Base-by-base conservation (phyloP, 2,797 vertebrate genomes). In the Xenopus petersii region DNA sequence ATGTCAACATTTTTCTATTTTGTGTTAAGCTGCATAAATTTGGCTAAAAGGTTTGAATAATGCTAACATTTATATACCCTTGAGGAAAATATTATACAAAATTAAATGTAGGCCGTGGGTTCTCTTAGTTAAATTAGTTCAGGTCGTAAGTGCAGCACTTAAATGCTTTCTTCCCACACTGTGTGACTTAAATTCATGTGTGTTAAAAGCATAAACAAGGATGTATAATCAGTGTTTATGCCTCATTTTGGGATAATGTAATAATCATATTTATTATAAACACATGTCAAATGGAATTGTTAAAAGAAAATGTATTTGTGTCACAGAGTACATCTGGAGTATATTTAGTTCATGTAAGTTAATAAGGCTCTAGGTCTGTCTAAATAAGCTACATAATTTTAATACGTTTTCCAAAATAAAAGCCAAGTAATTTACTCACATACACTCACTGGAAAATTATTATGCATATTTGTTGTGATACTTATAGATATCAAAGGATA, bases 211-310 rank as follows among this genome's bases (percentile, higher is more conserved):
- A 74, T 70, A 73, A 78, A 79, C 70, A 65, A 70, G 71, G 66
- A 79, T 74, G 76, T 21, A 74, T 79, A 79, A 79, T 79, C 76
- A 79, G 71, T 36, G 58, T 58, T 74, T 70, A 74, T 79, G 66
- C 71, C 62, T 70, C 73, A 79, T 79, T 79, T 71, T 86, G 64
- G 82, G 85, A 86, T 86, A 89, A 84, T 79, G 75, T 66, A 85
- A 64, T 82, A 86, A 87, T 86, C 81, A 68, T 46, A 81, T 73
- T 88, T 80, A 89, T 85, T 83, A 84, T 77, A 89, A 90, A 87
- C 86, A 86, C 77, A 89, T 87, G 86, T 74, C 83, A 84, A 79
- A 60, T 80, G 80, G 79, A 81, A 84, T 81, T 82, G 77, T 71
- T 81, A 65, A 75, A 71, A 71, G 68, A 83, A 55, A 74, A 85